Conservation (phyloP, 2,888 invertebrate genomes). For the Mythimna lalbum region DNA sequence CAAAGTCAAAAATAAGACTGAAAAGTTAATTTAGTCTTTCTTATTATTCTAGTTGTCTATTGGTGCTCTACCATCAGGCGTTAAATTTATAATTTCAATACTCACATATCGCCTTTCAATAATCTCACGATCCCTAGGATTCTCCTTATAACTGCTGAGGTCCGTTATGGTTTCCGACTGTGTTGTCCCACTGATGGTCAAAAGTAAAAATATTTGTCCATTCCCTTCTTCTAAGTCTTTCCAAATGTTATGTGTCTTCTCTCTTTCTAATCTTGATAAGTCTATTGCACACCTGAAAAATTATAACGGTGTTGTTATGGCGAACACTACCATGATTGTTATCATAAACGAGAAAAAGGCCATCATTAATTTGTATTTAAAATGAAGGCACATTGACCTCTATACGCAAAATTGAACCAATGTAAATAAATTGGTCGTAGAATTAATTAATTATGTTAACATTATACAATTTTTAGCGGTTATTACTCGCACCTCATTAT, state of each 20-base stretch:
- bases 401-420: constrained; percentile 3
- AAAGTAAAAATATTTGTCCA: constrained; percentile 96
- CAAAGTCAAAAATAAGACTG: too few relatives aligned
- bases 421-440: constrained; percentile 27
- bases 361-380: neutral
- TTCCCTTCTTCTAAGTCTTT: constrained; percentile 97
- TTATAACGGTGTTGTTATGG: neutral
- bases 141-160: constrained; percentile 95
- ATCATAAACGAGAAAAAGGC: neutral
- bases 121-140: constrained; percentile 92
- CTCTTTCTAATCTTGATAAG: constrained; percentile 95
- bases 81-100: constrained; percentile 52
- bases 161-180: constrained; percentile 98
- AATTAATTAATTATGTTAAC: constrained; percentile 34
- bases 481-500: constrained; percentile 2
- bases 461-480: constrained; percentile 8
- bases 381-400: neutral
- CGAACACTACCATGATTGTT: neutral
- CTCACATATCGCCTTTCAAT: constrained; percentile 93
- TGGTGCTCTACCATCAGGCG: neutral
- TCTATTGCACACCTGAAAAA: constrained; percentile 95
- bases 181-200: constrained; percentile 98
- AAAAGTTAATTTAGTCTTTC: neutral
- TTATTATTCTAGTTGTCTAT: neutral
- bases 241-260: constrained; percentile 97